These are phyloP conservation scores for Plumapathes pennacea DNA, from an alignment of 92 coral and sea anemone species.

Conservation along the genomic window DNA sequence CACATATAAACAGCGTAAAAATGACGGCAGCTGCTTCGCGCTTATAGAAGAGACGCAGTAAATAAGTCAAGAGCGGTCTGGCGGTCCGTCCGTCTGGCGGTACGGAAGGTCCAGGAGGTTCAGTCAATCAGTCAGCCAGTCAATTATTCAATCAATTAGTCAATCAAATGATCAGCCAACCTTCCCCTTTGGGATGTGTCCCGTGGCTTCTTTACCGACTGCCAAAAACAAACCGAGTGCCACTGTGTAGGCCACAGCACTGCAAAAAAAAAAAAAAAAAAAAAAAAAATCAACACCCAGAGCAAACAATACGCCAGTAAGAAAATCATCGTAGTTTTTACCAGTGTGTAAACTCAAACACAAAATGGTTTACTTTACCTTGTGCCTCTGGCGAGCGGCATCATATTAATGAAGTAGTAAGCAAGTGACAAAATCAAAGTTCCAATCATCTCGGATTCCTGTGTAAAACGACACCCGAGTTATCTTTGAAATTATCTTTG, in stretches of 20 bases:
- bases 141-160: background rate
- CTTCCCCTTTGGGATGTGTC: constrained; percentile 82
- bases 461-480: too few relatives aligned
- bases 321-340: too few relatives aligned
- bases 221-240: constrained; percentile 82
- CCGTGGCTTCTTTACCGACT: constrained; percentile 76
- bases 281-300: too few relatives aligned
- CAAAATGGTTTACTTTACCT: constrained; percentile 31
- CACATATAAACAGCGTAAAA: background rate
- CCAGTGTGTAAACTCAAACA: too few relatives aligned
- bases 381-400: constrained; percentile 85
- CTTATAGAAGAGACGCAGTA: background rate
- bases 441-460: constrained; percentile 73
- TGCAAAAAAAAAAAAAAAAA: constrained; percentile 6
- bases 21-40: background rate
- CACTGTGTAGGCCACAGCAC: constrained; percentile 89
- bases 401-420: constrained; percentile 74
- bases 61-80: background rate
- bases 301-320: too few relatives aligned
- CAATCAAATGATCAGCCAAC: constrained; percentile 5
- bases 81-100: too few relatives aligned
- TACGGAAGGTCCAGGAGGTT: too few relatives aligned
- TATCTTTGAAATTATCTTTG: too few relatives aligned
- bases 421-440: constrained; percentile 61
- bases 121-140: background rate